Evolutionary conservation across 2,797 vertebrate genomes (phyloP).

Genomic region (Esox masquinongy): DNA sequence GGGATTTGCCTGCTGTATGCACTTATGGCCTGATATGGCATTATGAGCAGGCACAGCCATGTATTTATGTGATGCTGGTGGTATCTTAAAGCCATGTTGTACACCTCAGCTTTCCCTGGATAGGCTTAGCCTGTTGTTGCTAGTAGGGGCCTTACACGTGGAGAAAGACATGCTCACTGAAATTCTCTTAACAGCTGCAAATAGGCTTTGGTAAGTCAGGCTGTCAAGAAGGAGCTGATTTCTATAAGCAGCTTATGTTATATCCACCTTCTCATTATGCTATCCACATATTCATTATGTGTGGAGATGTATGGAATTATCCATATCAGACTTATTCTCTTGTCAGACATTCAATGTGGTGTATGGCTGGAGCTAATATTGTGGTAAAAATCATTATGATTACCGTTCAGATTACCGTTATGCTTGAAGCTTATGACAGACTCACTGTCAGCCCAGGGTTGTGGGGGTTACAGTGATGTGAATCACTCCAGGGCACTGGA

Average conservation of each 20-base stretch:
- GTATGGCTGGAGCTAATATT: conserved; percentile 44
- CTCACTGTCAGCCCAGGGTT: conserved; percentile 14
- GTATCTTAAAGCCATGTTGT: neutral
- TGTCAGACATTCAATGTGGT: conserved; percentile 32
- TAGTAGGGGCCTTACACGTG: conserved; percentile 25
- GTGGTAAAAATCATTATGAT: conserved; percentile 47
- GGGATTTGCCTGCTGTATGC: too few species aligned
- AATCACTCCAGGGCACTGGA: conserved; percentile 16
- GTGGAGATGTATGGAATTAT: conserved; percentile 60
- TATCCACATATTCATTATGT: conserved; percentile 65
- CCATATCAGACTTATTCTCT: conserved; percentile 40
- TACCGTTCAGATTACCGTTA: conserved; percentile 35
- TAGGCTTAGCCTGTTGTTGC: conserved; percentile 25
- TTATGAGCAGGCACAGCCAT: neutral
- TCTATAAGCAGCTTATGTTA: conserved; percentile 72
- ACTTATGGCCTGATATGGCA: neutral
- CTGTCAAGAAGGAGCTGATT: conserved; percentile 71
- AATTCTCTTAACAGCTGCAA: conserved; percentile 71
- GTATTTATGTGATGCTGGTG: neutral
- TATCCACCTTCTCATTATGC: conserved; percentile 74
- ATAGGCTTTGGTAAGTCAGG: conserved; percentile 69
- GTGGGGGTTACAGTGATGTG: neutral
- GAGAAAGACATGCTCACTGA: conserved; percentile 52
- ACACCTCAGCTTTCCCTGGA: neutral
- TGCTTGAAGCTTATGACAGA: neutral